Evolutionary conservation across 2,888 invertebrate genomes (phyloP), one percentile per base, ranked within the genome.

Genomic region (Harpalus rufipes): DNA sequence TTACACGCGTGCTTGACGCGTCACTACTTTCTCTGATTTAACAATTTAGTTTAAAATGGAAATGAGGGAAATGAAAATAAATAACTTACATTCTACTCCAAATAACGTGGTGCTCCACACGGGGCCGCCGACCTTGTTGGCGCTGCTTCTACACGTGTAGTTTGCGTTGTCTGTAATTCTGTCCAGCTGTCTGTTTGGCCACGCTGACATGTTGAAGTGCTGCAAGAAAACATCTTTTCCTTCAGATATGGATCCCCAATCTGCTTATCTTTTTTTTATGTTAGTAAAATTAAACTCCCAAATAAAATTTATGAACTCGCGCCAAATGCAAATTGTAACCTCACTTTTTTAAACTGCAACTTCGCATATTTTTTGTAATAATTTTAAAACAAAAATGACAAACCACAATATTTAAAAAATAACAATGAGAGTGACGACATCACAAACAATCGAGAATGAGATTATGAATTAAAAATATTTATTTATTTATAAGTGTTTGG

Each of bases 131-230:
- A 96, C 95, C 5, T 93, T 93, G 90, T 97, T 97, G 63, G 93
- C 92, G 5, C 95, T 95, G 86, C 97, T 97, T 87, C 94, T 93
- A 91, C 97, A 97, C 32, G 96, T 96, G 91, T 97, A 97, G 90
- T 95, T 95, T 78, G 95, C 95, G 87, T 96, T 96, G 91, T 97
- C 96, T 7, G 93, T 93, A 78, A 94, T 92, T 83, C 96, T 94
- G 89, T 96, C 96, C 87, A 97, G 93, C 88, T 94, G 94, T 80
- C 95, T 93, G 59, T 94, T 94, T 0, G 96, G 94, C 96, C 97
- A 97, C 72, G 95, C 95, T 1, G 95, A 93, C 94, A 97, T 94
- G 92, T 97, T 97, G 95, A 97, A 97, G 88, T 96, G 93, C 93
- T 95, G 89, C 7, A 85, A 63, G 4, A 32, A 32, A 21, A 32